Conservation (phyloP, 2,113 vertebrate species). For the Dicrurus megarhynchus region DNA sequence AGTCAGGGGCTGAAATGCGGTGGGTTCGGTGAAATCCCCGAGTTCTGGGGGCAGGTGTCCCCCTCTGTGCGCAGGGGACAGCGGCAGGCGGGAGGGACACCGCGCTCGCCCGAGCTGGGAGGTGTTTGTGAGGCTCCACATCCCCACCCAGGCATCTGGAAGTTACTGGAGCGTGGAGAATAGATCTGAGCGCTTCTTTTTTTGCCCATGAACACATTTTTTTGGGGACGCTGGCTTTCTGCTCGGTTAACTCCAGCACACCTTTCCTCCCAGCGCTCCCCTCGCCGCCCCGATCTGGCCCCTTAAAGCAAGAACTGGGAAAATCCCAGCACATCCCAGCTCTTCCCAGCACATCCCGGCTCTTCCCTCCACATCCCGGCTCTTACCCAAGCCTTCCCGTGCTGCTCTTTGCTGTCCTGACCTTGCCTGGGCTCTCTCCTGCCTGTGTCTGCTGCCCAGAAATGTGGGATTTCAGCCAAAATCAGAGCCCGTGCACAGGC, state of each 20-base stretch:
- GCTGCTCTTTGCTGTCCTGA: neutral
- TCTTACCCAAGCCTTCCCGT: neutral
- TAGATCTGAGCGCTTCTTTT: neutral
- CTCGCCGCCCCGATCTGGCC: accelerated
- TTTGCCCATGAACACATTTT: neutral
- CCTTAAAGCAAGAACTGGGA: neutral
- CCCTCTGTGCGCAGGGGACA: accelerated
- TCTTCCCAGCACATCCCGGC: neutral
- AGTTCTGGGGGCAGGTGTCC: neutral
- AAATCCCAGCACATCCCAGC: neutral
- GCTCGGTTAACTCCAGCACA: neutral
- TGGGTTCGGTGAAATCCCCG: neutral
- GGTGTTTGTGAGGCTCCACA: neutral
- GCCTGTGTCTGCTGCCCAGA: neutral
- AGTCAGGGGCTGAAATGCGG: accelerated
- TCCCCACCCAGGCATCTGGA: neutral
- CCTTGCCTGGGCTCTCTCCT: neutral
- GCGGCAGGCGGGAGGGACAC: neutral
- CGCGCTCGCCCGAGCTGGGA: accelerated
- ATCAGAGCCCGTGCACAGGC: neutral
- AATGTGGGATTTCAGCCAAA: neutral
- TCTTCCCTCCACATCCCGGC: neutral
- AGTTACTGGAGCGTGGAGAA: neutral
- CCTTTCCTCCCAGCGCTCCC: neutral
- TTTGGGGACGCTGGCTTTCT: neutral